Base-by-base conservation (phyloP, 2,113 vertebrate species). In the Mystacornis crossleyi region DNA sequence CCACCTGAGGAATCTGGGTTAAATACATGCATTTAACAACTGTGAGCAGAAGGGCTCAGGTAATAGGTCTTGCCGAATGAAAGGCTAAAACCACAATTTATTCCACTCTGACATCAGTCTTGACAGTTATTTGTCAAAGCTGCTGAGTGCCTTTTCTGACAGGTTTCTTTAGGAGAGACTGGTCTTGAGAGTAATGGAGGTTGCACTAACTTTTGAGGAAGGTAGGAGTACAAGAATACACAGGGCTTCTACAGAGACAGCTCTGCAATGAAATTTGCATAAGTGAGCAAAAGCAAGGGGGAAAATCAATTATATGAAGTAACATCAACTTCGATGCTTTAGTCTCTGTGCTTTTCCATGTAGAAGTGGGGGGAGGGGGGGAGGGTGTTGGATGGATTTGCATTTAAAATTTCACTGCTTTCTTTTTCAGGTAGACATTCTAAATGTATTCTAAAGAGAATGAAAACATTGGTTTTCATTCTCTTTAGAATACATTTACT, bases 61-160 rank as follows among this genome's bases (percentile, higher is more conserved):
- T 33, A 86, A 73, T 10, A 73, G 47, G 75, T 34, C 67, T 50
- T 73, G 58, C 33, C 0, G 0, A 85, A 81, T 18, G 25, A 92
- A 93, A 83, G 50, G 67, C 45, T 62, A 50, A 73, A 74, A 45
- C 19, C 65, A 45, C 64, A 81, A 61, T 66, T 92, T 84, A 61
- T 83, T 80, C 19, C 74, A 69, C 50, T 51, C n/a, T 12, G 40
- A 67, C 87, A 95, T 74, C 70, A 85, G 48, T 13, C 78, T 85
- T 67, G 65, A 36, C 34, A 48, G 45, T 36, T 87, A 48, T 78
- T 81, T 89, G 17, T 95, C 71, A 88, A 72, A 87, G 81, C 5
- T 89, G 60, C 38, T 53, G 38, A 93, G 69, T 54, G 72, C 29
- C 55, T 93, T 58, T 95, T 91, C 80, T 81, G 86, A 50, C 67